Base-by-base conservation (phyloP, 2,797 vertebrate genomes). In the Sphaeramia orbicularis region DNA sequence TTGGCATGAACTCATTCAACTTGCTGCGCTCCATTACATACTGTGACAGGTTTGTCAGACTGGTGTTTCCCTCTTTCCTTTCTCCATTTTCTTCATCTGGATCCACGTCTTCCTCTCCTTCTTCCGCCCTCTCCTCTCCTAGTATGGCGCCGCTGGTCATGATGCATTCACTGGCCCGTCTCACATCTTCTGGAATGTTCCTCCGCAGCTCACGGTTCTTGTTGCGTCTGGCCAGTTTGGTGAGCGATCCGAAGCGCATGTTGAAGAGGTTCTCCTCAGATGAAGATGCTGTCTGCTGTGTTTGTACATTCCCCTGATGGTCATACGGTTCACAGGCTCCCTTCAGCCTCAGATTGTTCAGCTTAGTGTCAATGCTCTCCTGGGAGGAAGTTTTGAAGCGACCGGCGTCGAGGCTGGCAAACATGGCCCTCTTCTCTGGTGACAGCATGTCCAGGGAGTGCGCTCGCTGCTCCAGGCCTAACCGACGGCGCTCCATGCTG, bases 381-480 rank as follows among this genome's bases (percentile, higher is more conserved):
- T 99, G 97, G 68, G 97, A 99, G 1, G 97, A 96, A 10, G 97
- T 97, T 86, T 97, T 98, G 88, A 96, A 97, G 60, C 93, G 96
- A 8, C 95, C 95, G 0, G 95, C 81, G 43, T 98, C 97, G 89
- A 99, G 89, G 71, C 96, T 96, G 4, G 97, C 93, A 0, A 99
- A 98, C 81, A 98, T 93, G 0, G 96, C 97, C 11, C 97, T 94
- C 56, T 98, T 99, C 87, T 99, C 97, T 0, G 97, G 96, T 12
- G 98, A 99, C 0, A 99, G 95, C 95, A 99, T 96, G 90, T 99
- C 98, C 0, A 99, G 92, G 0, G 98, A 99, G 80, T 96, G 97
- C 0, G 97, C 97, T 13, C 98, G 87, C 92, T 99, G 98, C 78
- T 99, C 97, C 88, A 99, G 89, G 71, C 97, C 97, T 43, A 99